Evolutionary conservation across 2,888 invertebrate genomes (phyloP).

Genomic region (Caenorhabditis wallacei): DNA sequence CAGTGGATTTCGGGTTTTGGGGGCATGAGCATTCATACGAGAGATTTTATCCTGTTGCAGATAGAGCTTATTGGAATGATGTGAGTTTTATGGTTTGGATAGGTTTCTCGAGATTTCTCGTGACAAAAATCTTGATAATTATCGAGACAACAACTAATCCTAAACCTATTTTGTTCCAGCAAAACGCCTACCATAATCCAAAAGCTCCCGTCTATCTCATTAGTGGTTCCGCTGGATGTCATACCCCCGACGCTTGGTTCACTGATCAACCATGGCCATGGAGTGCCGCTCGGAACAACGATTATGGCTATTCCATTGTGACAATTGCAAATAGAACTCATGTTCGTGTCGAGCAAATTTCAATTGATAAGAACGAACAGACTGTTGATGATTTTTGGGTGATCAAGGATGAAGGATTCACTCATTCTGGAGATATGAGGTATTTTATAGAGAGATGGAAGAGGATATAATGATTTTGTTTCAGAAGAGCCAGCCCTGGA

Average conservation of each 20-base stretch:
- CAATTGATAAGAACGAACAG: slow-evolving; percentile 83
- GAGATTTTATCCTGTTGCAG: slow-evolving; percentile 94
- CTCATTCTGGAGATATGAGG: slow-evolving; percentile 55
- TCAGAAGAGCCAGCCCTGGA: slow-evolving; percentile 48
- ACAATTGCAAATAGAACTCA: slow-evolving; percentile 89
- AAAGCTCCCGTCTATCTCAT: slow-evolving; percentile 93
- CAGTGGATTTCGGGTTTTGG: slow-evolving; percentile 95
- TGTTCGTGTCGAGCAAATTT: slow-evolving; percentile 91
- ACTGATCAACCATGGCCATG: slow-evolving; percentile 70
- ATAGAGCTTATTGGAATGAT: slow-evolving; percentile 84
- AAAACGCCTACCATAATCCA: slow-evolving; percentile 88
- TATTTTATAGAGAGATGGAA: not conserved
- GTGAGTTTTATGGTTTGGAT: slow-evolving; percentile 43
- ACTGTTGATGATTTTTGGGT: slow-evolving; percentile 83
- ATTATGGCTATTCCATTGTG: slow-evolving; percentile 95
- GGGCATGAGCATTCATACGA: slow-evolving; percentile 99
- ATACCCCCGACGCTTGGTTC: slow-evolving; percentile 72
- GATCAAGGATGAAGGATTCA: slow-evolving; percentile 73
- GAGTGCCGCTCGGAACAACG: slow-evolving; percentile 84
- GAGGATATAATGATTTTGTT: not conserved
- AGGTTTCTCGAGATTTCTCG: no score
- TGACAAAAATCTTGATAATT: no score
- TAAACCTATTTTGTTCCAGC: slow-evolving; percentile 66
- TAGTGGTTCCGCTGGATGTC: slow-evolving; percentile 89
- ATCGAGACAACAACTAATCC: not conserved